Base-by-base conservation (phyloP, 53 echinoderm and acorn worm genomes). In the Patiria pectinifera region DNA sequence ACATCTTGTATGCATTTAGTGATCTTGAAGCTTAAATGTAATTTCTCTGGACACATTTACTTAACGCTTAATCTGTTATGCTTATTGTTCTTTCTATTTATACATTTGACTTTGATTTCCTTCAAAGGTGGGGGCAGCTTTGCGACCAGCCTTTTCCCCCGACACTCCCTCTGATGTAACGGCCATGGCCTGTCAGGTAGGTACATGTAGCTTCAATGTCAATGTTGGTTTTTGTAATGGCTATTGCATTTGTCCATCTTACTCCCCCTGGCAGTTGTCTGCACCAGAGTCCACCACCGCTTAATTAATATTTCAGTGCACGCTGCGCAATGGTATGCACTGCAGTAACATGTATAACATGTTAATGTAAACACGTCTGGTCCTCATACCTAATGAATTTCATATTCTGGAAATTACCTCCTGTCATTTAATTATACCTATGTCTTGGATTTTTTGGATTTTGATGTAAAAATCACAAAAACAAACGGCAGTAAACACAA, bases 121-220 rank as follows among this genome's bases (percentile, higher is more conserved):
- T 82, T 15, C 45, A 21, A 11, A 98, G 99, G 99, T 98, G 82
- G 99, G 99, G 35, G 99, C 99, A 58, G 99, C 99, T 45, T 71
- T 98, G 62, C 92, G 99, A 35, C 99, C 99, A 85, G 99, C 96
- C 21, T 98, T 98, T 62, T 95, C 99, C 45, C 75, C 94, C 45
- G 99, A 98, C 71, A 98, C 99, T 15, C 96, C 96, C 75, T 94
- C 99, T 82, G 99, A 98, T 93, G 99, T 98, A 70, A 98, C 99
- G 82, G 99, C 99, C 45, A 98, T 98, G 99, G 99, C 99, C 62
- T 98, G 99, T 71, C 99, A 97, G 96, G 97, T 97, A 89, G 58
- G 89, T 71, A 61, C 49, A 3, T 3, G 49, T 53, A 53, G 53
- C 53, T 53, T 53, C 6, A 53, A 6, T 0, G 2, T 53, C 53